A percentile compares a stretch with the other conserved stretches of the same genome.
Conservation (phyloP, 2,888 invertebrate species). For the Isotomurus palustris region DNA sequence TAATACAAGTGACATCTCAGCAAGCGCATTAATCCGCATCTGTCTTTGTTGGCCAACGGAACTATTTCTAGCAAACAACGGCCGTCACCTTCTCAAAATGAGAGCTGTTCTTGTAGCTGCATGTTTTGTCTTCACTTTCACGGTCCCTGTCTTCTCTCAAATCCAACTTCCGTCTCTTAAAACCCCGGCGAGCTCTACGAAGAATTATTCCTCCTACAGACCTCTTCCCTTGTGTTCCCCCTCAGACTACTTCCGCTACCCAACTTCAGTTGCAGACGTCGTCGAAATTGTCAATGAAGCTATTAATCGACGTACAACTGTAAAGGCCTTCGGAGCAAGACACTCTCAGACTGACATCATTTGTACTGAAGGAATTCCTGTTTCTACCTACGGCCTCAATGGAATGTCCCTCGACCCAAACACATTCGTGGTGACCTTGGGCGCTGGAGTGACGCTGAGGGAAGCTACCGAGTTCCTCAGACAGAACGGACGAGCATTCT, state of each 20-base stretch:
- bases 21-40: too few relatives aligned
- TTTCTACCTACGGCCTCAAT: not conserved
- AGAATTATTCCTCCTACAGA: constrained; percentile 4
- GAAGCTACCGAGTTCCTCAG: constrained; percentile 12
- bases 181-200: too few relatives aligned
- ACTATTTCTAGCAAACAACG: too few relatives aligned
- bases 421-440: constrained; percentile 8
- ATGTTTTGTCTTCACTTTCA: too few relatives aligned
- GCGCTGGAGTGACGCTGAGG: constrained; percentile 11
- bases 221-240: constrained; percentile 1
- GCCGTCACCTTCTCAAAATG: too few relatives aligned
- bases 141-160: too few relatives aligned
- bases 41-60: too few relatives aligned
- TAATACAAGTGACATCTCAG: too few relatives aligned
- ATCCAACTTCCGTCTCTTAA: too few relatives aligned
- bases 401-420: not conserved
- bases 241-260: not conserved
- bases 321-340: constrained; percentile 10
- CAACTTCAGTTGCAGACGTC: constrained; percentile 1
- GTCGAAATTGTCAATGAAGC: constrained; percentile 4
- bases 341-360: constrained; percentile 11
- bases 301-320: not conserved
- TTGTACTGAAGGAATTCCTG: constrained; percentile 14
- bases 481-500: constrained; percentile 8
- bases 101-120: too few relatives aligned